Evolutionary conservation across 1,140 invertebrate genomes (phyloP), one percentile per base, ranked within the genome.

Genomic region (Hesperophylax magnus): DNA sequence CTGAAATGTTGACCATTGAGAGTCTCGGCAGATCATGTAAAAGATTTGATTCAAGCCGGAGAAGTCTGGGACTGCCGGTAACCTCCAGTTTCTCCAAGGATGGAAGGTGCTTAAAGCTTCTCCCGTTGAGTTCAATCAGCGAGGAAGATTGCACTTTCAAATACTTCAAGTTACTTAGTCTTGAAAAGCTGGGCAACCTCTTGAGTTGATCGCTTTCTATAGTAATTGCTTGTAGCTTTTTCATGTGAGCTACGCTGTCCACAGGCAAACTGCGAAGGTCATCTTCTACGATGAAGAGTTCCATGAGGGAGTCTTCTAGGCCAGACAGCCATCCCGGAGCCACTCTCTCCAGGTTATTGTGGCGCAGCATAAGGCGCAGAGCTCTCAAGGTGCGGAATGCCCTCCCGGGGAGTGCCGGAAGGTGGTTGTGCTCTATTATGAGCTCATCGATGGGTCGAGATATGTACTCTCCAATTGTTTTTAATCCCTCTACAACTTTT

Each of bases 251-350:
- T 4, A 97, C 88, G 84, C 94, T 94, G 85, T 96, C 95, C 2
- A 93, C 91, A 0, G 96, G 95, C 52, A 97, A 88, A 84, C 93
- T 95, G 34, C 93, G 91, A 31, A 97, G 87, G 83, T 94, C 94
- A 11, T 95, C 94, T 88, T 97, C 96, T 1, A 97, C 96, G 15
- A 97, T 91, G 82, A 94, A 97, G 9, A 97, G 91, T 88, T 97
- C 96, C 82, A 96, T 91, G 22, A 97, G 86, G 27, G 92, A 93
- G 34, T 92, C 92, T 86, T 97, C 95, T 22, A 96, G 89, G 71
- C 94, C 93, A 56, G 94, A 93, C 34, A 97, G 88, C 93, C 95
- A 96, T 67, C 95, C 94, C 34, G 93, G 92, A 0, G 95, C 95
- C 6, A 97, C 92, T 61, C 95, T 90, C 86, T 97, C 95, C 6